Evolutionary conservation across 2,888 invertebrate genomes (phyloP).

Genomic region (Lasioglossum oenotherae): DNA sequence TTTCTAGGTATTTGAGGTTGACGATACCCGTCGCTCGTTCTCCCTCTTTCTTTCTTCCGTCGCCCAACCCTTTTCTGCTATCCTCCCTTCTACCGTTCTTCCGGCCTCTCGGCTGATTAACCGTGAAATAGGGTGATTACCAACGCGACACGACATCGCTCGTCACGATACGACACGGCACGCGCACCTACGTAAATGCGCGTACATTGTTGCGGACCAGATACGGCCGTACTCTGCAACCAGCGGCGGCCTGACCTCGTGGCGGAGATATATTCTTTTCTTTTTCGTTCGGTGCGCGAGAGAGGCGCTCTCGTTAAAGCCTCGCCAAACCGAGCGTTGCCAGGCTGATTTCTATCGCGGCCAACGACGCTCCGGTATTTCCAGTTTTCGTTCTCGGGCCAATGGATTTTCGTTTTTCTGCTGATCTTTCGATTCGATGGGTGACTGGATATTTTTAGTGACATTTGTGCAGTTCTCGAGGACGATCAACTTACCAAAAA

Average conservation of each 20-base stretch:
- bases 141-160: constrained; percentile 43
- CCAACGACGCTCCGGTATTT: not conserved
- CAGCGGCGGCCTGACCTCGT: constrained; percentile 58
- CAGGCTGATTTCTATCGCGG: constrained; percentile 24
- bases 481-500: not conserved
- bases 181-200: constrained; percentile 55
- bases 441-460: not conserved
- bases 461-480: not conserved
- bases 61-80: constrained; percentile 11
- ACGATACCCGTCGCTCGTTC: not conserved
- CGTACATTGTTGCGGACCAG: constrained; percentile 41
- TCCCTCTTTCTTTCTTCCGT: not conserved
- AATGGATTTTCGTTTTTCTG: not conserved
- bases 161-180: constrained; percentile 45
- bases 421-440: not conserved
- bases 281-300: not conserved
- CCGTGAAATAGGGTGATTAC: constrained; percentile 66
- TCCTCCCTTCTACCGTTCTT: constrained; percentile 22
- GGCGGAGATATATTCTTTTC: constrained; percentile 51
- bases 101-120: constrained; percentile 65
- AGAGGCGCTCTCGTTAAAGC: not conserved
- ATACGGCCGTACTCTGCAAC: constrained; percentile 25
- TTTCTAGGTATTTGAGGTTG: not conserved
- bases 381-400: not conserved
- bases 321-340: constrained; percentile 22